Conservation (phyloP, 2,888 invertebrate genomes). For the Tetrapedia diversipes region DNA sequence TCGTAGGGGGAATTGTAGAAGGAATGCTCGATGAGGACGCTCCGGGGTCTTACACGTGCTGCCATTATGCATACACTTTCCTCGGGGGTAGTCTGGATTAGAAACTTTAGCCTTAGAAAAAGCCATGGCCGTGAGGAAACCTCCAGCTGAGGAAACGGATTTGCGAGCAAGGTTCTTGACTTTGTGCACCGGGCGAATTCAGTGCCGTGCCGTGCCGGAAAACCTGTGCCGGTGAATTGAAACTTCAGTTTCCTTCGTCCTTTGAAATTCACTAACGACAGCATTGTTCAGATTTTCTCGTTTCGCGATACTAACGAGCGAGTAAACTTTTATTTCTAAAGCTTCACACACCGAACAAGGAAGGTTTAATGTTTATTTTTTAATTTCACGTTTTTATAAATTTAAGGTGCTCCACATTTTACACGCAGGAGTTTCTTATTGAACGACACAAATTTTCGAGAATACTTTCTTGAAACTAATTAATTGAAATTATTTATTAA, state of each 20-base stretch:
- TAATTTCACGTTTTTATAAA: no score
- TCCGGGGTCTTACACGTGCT: slow-evolving; percentile 41
- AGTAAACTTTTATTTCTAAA: no score
- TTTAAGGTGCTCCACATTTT: no score
- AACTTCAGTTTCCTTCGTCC: slow-evolving; percentile 10
- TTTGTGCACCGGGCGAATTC: slow-evolving; percentile 27
- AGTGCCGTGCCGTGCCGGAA: not conserved
- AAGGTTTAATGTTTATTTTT: no score
- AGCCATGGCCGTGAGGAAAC: slow-evolving; percentile 44
- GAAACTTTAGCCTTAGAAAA: slow-evolving; percentile 55
- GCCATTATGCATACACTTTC: slow-evolving; percentile 63
- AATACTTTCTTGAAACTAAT: no score
- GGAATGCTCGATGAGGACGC: slow-evolving; percentile 59
- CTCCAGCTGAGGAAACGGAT: slow-evolving; percentile 50
- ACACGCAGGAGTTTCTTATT: no score
- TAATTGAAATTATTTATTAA: no score
- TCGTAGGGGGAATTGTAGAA: slow-evolving; percentile 58
- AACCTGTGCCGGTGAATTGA: slow-evolving; percentile 15
- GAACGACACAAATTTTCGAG: no score
- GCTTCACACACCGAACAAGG: no score
- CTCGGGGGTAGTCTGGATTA: slow-evolving; percentile 55
- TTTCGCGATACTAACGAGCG: no score
- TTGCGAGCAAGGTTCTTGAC: slow-evolving; percentile 40
- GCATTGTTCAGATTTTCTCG: not conserved
- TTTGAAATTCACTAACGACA: not conserved